These are phyloP conservation scores for Papilio aristodemus DNA, from an alignment of 1,140 invertebrate species.

Conservation along the genomic window DNA sequence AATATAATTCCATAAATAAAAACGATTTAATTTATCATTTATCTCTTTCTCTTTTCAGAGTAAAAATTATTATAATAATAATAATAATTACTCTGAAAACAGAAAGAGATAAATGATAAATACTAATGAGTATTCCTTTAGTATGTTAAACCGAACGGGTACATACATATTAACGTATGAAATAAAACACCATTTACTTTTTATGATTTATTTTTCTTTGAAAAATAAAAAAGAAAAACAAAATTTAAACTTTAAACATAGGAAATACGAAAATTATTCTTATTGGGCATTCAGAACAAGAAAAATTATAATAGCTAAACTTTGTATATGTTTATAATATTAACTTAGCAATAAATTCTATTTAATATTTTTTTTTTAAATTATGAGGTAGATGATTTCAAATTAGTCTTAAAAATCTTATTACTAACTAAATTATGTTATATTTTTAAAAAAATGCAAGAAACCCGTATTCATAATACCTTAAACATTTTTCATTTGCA, in stretches of 20 bases:
- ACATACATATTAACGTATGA: constrained; percentile 13
- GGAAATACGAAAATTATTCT: constrained; percentile 66
- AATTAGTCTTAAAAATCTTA: constrained; percentile 73
- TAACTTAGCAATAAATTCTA: constrained; percentile 75
- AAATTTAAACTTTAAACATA: constrained; percentile 76
- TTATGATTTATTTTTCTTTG: constrained; percentile 71
- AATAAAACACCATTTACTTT: constrained; percentile 52
- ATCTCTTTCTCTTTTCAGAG: too few relatives aligned
- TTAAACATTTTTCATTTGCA: constrained; percentile 37
- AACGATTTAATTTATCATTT: too few relatives aligned
- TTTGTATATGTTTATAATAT: constrained; percentile 68
- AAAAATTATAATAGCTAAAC: constrained; percentile 62
- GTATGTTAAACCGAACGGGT: too few relatives aligned
- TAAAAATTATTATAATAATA: too few relatives aligned
- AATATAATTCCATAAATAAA: too few relatives aligned
- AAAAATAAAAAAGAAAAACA: constrained; percentile 74
- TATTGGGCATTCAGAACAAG: constrained; percentile 60
- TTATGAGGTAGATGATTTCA: constrained; percentile 79
- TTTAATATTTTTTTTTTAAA: constrained; percentile 68
- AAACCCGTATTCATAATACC: constrained; percentile 72
- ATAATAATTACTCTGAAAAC: too few relatives aligned
- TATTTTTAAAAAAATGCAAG: constrained; percentile 56
- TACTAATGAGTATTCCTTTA: too few relatives aligned
- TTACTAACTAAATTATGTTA: constrained; percentile 56
- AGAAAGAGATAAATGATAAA: too few relatives aligned